phyloP scores from a whole-genome alignment of 2,113 vertebrate species.

The Axis porcinus region DNA sequence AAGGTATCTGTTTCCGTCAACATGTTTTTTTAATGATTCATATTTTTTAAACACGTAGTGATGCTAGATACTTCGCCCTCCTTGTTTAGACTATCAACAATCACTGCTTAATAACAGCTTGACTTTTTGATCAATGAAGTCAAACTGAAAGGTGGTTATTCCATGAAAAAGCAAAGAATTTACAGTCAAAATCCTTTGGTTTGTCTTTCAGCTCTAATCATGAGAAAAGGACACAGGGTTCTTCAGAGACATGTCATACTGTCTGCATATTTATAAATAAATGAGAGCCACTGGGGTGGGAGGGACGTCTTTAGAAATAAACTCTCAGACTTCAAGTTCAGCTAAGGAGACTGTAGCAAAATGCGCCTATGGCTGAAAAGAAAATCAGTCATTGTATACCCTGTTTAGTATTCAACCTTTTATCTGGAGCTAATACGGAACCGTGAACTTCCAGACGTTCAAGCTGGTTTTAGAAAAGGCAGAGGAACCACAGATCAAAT shows the following conservation, averaged over 20 bases:
- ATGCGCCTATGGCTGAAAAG: neutral
- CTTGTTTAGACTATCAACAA: neutral
- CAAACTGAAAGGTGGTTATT: slow-evolving; percentile 12
- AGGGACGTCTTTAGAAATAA: slow-evolving; percentile 10
- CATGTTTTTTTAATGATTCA: neutral
- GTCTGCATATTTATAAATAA: slow-evolving; percentile 50
- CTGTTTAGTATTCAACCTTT: neutral
- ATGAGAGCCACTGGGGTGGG: neutral
- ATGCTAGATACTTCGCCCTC: neutral
- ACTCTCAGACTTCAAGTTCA: neutral
- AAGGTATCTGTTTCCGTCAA: neutral
- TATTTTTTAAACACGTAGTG: neutral
- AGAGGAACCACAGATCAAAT: no score
- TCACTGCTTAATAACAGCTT: neutral
- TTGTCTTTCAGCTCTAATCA: neutral
- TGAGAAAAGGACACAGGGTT: neutral
- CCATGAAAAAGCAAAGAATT: slow-evolving; percentile 11
- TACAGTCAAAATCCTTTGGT: neutral
- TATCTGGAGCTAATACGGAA: neutral
- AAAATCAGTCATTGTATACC: slow-evolving; percentile 14
- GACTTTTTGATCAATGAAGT: neutral
- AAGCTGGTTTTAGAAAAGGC: no score
- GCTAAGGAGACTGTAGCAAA: neutral
- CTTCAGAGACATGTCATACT: neutral
- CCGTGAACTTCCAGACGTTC: no score